Evolutionary conservation across 2,888 invertebrate genomes (phyloP).

Genomic region (Digitonthophagus gazella): DNA sequence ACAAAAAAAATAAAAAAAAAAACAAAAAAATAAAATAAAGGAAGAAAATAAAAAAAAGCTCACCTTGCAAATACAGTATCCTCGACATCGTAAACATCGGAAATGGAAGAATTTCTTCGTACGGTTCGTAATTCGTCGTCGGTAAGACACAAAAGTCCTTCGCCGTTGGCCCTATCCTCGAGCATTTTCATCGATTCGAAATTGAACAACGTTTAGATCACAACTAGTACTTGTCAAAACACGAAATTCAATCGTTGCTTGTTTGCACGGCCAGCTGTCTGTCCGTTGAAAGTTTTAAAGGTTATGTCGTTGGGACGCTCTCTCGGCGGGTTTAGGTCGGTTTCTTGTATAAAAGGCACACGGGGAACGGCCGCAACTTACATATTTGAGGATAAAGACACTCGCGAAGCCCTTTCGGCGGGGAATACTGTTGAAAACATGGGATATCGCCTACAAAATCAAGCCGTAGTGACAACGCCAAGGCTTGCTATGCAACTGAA

Average conservation of each 20-base stretch:
- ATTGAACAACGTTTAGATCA: constrained; percentile 4
- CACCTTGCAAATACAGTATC: constrained; percentile 84
- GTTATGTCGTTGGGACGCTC: constrained; percentile 15
- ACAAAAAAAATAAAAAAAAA: neutral
- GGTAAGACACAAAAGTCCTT: constrained; percentile 71
- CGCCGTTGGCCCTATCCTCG: constrained; percentile 61
- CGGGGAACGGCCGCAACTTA: constrained; percentile 22
- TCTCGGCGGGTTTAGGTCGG: neutral
- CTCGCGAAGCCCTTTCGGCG: constrained; percentile 27
- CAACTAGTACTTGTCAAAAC: constrained; percentile 6
- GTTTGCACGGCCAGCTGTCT: constrained; percentile 12
- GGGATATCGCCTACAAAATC: constrained; percentile 44
- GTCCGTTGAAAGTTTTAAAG: constrained; percentile 22
- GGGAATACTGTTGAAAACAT: constrained; percentile 33
- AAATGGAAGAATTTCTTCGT: constrained; percentile 71
- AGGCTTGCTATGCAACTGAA: constrained; percentile 47
- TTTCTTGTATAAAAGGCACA: constrained; percentile 12
- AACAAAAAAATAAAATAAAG: neutral
- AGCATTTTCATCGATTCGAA: constrained; percentile 48
- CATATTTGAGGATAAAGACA: constrained; percentile 27
- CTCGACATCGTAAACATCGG: constrained; percentile 76
- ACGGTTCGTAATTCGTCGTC: constrained; percentile 66
- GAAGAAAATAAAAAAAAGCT: constrained; percentile 39
- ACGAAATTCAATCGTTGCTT: constrained; percentile 5
- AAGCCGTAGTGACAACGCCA: constrained; percentile 41